Base-by-base conservation (phyloP, 2,888 invertebrate genomes). In the Apotomis betuletana region DNA sequence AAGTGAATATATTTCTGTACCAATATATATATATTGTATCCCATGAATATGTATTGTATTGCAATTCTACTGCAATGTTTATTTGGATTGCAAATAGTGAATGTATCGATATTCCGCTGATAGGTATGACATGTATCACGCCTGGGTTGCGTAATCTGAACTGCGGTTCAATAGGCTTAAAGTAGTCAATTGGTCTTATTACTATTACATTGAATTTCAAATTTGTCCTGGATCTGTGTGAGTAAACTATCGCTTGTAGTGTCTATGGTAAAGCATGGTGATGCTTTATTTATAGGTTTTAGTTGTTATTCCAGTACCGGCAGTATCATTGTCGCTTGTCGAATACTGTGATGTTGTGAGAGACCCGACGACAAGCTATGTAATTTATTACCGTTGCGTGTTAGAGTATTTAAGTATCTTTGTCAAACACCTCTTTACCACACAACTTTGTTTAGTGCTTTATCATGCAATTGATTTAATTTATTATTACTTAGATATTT, bases 161-260 rank as follows among this genome's bases (percentile, higher is more conserved):
- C 3, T n/a, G 36, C 44, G n/a, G 36, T 15, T 52, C 49, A 52
- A 62, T 67, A 61, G 55, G 61, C 55, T 41, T 61, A 46, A 70
- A 70, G 70, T 74, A 70, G 74, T 64, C 54, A 74, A 68, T 64
- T 73, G 74, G 75, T 78, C 76, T 76, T 78, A 77, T 77, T 76
- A 74, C 70, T 63, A 68, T 64, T 49, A 75, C 79, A 82, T 79
- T 81, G 76, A 84, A 82, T 84, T 84, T 82, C 83, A 83, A 86
- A 88, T 85, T 80, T 88, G 80, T 87, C 83, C 87, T 85, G 89
- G 89, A 90, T 88, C 79, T 85, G 87, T 90, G 90, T 91, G 88
- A 90, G 89, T 91, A 90, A 90, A 85, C 83, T 86, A 83, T 83
- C 83, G 92, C 92, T 92, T 92, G 90, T 92, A 92, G 91, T 90